phyloP scores from a whole-genome alignment of 2,113 vertebrate species.

The Benitochromis conjunctus region DNA sequence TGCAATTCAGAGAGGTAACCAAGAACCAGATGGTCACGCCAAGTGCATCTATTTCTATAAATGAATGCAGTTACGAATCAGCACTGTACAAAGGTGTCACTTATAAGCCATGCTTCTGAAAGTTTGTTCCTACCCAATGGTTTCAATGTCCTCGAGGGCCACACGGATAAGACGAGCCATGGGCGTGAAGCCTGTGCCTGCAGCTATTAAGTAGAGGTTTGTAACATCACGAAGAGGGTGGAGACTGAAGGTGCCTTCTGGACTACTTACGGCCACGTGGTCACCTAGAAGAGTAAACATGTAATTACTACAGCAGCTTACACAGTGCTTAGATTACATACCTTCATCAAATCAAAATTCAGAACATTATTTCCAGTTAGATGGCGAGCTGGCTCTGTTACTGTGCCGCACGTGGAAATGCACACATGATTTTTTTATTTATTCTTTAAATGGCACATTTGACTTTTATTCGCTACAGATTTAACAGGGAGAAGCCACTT shows the following conservation, averaged over 20 bases:
- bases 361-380: neutral
- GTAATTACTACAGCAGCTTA: fast-evolving
- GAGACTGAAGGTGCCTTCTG: constrained; percentile 83
- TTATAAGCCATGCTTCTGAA: fast-evolving
- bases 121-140: constrained; percentile 71
- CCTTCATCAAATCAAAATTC: neutral
- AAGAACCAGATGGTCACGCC: neutral
- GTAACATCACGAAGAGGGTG: constrained; percentile 76
- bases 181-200: constrained; percentile 94
- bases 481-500: neutral
- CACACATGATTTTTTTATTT: neutral
- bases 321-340: neutral
- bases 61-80: neutral
- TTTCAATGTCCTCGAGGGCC: constrained; percentile 67
- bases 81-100: neutral
- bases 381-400: fast-evolving
- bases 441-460: neutral
- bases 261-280: constrained; percentile 79
- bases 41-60: neutral
- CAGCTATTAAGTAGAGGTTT: constrained; percentile 86
- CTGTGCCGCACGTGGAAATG: neutral
- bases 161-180: constrained; percentile 85
- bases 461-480: neutral
- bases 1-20: fast-evolving
- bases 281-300: constrained; percentile 73